Evolutionary conservation across 2,113 vertebrate species (phyloP).

Genomic region (Sylvietta virens): DNA sequence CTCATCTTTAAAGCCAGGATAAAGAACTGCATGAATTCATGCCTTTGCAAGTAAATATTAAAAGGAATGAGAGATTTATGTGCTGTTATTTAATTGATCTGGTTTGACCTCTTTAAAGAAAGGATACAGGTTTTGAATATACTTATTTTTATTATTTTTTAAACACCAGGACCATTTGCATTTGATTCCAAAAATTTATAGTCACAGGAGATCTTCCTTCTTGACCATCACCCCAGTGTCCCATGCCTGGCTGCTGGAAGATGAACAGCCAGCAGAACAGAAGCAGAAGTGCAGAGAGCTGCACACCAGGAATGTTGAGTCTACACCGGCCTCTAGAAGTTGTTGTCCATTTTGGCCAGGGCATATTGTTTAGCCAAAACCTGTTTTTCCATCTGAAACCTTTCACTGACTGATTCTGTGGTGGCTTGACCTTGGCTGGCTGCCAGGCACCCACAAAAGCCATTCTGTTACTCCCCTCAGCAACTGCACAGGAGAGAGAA

Average conservation of each 20-base stretch:
- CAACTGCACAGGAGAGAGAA: not conserved
- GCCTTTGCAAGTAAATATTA: not conserved
- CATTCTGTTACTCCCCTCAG: not conserved
- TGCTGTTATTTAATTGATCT: not conserved
- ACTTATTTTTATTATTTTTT: not conserved
- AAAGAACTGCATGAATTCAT: not conserved
- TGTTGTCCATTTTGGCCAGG: not conserved
- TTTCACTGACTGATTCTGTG: not conserved
- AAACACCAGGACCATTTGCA: not conserved
- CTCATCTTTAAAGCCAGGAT: not conserved
- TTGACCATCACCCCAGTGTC: not conserved
- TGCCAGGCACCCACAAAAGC: not conserved
- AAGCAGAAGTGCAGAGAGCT: not conserved
- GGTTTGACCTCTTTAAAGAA: not conserved
- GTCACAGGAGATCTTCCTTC: not conserved
- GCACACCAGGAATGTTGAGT: not conserved
- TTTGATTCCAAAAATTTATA: not conserved
- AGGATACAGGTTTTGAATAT: not conserved
- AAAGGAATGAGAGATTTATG: not conserved
- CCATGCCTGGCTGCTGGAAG: not conserved
- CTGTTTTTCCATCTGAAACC: not conserved
- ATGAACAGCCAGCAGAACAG: not conserved
- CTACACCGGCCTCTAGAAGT: not conserved
- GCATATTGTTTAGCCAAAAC: not conserved
- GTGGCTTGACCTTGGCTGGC: not conserved